Conservation (phyloP, 2,113 vertebrate genomes). For the Antennarius striatus region DNA sequence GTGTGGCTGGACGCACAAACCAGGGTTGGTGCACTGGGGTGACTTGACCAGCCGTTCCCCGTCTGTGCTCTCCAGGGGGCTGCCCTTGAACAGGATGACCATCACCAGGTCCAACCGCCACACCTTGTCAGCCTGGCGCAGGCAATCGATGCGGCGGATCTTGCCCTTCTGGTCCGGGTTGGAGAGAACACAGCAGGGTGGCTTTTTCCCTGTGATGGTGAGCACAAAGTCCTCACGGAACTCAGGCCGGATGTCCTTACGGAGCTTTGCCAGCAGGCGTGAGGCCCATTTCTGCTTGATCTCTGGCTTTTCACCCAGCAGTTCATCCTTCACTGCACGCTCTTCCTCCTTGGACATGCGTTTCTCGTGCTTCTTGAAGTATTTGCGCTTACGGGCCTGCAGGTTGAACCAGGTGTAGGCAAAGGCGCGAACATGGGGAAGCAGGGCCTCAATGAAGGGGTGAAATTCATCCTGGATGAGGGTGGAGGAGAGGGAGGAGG, state of each 20-base stretch:
- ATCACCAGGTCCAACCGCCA: slow-evolving; percentile 99
- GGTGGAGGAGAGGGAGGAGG: slow-evolving; percentile 67
- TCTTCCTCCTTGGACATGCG: slow-evolving; percentile 98
- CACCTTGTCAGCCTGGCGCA: slow-evolving; percentile 98
- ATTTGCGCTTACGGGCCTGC: slow-evolving; percentile 98
- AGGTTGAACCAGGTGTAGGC: slow-evolving; percentile 99
- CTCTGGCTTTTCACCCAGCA: slow-evolving; percentile 95
- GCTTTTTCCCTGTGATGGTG: slow-evolving; percentile 94
- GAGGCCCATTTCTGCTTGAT: slow-evolving; percentile 99
- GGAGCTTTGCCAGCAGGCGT: slow-evolving; percentile 95
- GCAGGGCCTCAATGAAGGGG: slow-evolving; percentile 97
- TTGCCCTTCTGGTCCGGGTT: slow-evolving; percentile 99
- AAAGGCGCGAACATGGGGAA: slow-evolving; percentile 96
- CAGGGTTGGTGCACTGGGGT: slow-evolving; percentile 95
- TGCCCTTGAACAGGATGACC: slow-evolving; percentile 99
- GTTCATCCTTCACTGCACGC: slow-evolving; percentile 95
- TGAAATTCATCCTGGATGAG: slow-evolving; percentile 95
- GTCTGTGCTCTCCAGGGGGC: slow-evolving; percentile 97
- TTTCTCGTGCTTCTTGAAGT: slow-evolving; percentile 98
- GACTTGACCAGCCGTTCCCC: slow-evolving; percentile 97
- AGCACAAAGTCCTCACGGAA: slow-evolving; percentile 99
- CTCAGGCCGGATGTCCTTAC: slow-evolving; percentile 98
- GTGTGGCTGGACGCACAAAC: slow-evolving; percentile 97
- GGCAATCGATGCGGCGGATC: slow-evolving; percentile 97
- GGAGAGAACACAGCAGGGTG: slow-evolving; percentile 96